Conservation (phyloP, 1,140 invertebrate genomes). For the Sarcophaga peregrina region DNA sequence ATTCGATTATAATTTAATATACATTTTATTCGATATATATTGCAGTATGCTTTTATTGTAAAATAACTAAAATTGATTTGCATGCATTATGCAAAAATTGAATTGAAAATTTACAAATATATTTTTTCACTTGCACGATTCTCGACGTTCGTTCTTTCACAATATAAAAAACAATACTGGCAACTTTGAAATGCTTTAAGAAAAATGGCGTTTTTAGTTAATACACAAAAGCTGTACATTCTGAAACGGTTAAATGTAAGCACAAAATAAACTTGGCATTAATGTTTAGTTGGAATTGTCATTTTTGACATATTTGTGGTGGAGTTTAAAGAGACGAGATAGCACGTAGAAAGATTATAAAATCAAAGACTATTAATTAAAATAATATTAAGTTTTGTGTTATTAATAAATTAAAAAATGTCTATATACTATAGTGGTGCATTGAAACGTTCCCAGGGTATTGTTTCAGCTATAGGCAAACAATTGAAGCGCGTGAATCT, state of each 20-base stretch:
- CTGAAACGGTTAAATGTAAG: background rate
- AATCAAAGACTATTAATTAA: slow-evolving; percentile 44
- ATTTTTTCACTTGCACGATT: slow-evolving; percentile 43
- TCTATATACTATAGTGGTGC: slow-evolving; percentile 78
- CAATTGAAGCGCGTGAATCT: slow-evolving; percentile 78
- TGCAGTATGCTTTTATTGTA: slow-evolving; percentile 57
- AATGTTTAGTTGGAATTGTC: background rate
- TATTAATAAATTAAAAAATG: slow-evolving; percentile 65
- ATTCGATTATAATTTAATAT: slow-evolving; percentile 14
- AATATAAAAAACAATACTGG: slow-evolving; percentile 44
- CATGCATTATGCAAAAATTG: slow-evolving; percentile 65
- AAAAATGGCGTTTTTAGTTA: slow-evolving; percentile 17
- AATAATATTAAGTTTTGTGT: background rate
- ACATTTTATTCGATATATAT: slow-evolving; percentile 1
- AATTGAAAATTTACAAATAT: slow-evolving; percentile 56
- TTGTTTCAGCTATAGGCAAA: slow-evolving; percentile 76
- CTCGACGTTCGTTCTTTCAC: slow-evolving; percentile 45
- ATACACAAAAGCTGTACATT: background rate
- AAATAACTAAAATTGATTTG: slow-evolving; percentile 60
- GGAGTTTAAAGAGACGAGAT: background rate
- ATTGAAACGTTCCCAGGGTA: slow-evolving; percentile 71
- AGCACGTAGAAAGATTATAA: slow-evolving; percentile 47
- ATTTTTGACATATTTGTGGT: background rate
- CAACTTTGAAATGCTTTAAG: slow-evolving; percentile 36
- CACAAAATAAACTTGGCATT: background rate